phyloP scores from a whole-genome alignment of 2,888 invertebrate genomes.

The Harpalus rufipes region DNA sequence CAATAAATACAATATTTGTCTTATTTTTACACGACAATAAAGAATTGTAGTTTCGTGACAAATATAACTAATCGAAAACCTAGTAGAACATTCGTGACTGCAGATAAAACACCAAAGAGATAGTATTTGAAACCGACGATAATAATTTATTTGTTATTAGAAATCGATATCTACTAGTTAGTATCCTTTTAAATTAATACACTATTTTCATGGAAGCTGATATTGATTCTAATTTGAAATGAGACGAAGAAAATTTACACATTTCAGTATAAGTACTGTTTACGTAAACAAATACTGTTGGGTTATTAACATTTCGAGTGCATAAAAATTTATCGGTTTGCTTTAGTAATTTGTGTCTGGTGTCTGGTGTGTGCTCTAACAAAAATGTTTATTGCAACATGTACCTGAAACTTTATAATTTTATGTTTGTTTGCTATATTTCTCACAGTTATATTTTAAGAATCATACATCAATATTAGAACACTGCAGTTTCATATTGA shows the following conservation, averaged over 20 bases:
- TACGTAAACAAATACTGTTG: background rate
- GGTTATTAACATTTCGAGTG: background rate
- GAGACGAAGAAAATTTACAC: background rate
- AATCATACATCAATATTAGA: too few relatives aligned
- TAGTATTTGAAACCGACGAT: constrained; percentile 24
- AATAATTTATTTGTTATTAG: constrained; percentile 23
- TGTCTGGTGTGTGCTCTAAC: background rate
- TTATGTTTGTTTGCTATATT: too few relatives aligned
- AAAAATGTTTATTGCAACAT: background rate
- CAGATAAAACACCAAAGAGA: constrained; percentile 9
- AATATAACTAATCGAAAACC: constrained; percentile 15
- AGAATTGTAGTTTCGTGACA: constrained; percentile 31
- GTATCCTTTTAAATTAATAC: background rate
- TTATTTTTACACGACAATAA: constrained; percentile 17
- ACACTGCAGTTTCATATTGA: too few relatives aligned
- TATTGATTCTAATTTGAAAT: background rate
- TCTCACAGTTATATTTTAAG: too few relatives aligned
- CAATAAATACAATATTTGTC: background rate
- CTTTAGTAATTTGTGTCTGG: background rate
- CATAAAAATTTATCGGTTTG: background rate
- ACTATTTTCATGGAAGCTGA: background rate
- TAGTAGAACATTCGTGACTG: background rate
- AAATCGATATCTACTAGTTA: constrained; percentile 10
- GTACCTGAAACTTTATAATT: background rate
- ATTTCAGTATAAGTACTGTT: background rate